phyloP scores from a whole-genome alignment of 1,140 invertebrate species.

The Monomorium pharaonis region DNA sequence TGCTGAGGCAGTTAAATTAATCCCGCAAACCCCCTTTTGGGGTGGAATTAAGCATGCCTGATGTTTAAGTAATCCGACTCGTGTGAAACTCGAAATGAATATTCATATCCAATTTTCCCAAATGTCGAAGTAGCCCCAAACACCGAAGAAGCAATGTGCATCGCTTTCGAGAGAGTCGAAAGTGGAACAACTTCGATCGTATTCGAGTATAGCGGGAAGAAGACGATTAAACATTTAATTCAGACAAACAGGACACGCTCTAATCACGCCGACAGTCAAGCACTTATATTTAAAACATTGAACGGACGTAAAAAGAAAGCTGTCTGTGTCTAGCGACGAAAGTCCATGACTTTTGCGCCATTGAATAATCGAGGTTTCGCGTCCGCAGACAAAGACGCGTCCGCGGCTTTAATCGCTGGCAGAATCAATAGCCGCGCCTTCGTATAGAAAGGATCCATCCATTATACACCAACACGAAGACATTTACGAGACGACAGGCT shows the following conservation, averaged over 20 bases:
- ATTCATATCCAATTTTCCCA: constrained; percentile 50
- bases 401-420: constrained; percentile 45
- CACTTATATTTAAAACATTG: constrained; percentile 51
- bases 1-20: constrained; percentile 26
- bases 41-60: constrained; percentile 15
- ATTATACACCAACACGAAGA: constrained; percentile 67
- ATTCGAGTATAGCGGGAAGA: not conserved
- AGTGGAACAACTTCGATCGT: constrained; percentile 45
- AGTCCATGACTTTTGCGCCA: constrained; percentile 40
- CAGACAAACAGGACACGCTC: constrained; percentile 13
- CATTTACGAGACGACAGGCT: constrained; percentile 38
- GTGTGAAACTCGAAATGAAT: constrained; percentile 40
- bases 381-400: constrained; percentile 6
- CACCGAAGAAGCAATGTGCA: constrained; percentile 21
- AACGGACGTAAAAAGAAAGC: not conserved
- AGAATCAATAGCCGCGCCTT: constrained; percentile 43
- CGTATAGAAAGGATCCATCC: constrained; percentile 60
- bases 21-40: constrained; percentile 15
- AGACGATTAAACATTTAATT: constrained; percentile 26
- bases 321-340: constrained; percentile 1
- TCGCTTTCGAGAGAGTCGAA: constrained; percentile 28
- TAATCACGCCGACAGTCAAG: constrained; percentile 36
- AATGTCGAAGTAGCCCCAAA: constrained; percentile 44
- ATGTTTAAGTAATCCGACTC: constrained; percentile 51
- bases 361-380: constrained; percentile 53